phyloP scores from a whole-genome alignment of 2,113 vertebrate genomes.

The Protomyctophum bolini region DNA sequence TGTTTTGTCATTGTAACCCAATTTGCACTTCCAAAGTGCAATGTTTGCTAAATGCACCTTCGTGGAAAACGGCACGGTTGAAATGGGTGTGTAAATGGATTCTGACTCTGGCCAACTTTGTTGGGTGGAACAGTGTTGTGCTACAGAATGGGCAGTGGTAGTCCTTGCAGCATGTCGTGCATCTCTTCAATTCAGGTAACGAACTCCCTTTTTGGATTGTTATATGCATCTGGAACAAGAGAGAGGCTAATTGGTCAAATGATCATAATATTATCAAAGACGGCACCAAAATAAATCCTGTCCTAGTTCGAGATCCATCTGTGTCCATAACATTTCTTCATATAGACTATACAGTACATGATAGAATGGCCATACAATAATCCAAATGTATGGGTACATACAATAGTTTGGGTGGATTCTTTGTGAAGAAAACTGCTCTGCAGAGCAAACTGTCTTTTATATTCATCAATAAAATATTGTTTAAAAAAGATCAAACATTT shows the following conservation, averaged over 20 bases:
- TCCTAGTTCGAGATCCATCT: not conserved
- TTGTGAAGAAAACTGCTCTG: no score
- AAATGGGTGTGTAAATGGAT: slow-evolving; percentile 21
- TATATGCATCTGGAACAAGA: slow-evolving; percentile 16
- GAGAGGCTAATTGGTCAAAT: slow-evolving; percentile 1
- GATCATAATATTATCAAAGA: slow-evolving; percentile 4
- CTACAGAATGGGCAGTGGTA: slow-evolving; percentile 20
- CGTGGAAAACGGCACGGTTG: slow-evolving; percentile 16
- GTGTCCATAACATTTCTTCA: slow-evolving; percentile 11
- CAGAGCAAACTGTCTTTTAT: no score
- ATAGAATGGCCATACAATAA: not conserved
- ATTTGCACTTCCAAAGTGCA: slow-evolving; percentile 9
- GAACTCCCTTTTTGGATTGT: slow-evolving; percentile 20
- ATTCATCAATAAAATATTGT: no score
- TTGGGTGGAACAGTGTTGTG: slow-evolving; percentile 6
- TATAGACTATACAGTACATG: not conserved
- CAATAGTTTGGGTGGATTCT: no score
- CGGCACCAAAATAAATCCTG: slow-evolving; percentile 5
- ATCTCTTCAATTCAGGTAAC: slow-evolving; percentile 25
- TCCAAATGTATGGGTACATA: no score
- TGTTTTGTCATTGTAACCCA: no score
- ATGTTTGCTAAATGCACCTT: slow-evolving; percentile 8
- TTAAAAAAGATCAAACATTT: no score
- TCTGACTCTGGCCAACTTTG: slow-evolving; percentile 15
- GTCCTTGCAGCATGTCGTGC: slow-evolving; percentile 11